Evolutionary conservation across 1,140 invertebrate species (phyloP).

Genomic region (Drosophila nannoptera): DNA sequence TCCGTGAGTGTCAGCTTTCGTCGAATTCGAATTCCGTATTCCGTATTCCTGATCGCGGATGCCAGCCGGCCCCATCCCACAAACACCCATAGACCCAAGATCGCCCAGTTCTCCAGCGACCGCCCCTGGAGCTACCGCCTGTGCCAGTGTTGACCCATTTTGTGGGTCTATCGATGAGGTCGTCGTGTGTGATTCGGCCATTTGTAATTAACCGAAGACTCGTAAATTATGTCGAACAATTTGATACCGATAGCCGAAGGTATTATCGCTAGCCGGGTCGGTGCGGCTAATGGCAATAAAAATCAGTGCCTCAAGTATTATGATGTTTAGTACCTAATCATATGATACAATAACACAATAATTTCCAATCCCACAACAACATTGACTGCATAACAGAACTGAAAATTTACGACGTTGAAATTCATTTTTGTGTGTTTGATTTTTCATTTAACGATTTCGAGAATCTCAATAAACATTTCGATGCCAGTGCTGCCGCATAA

Average conservation of each 20-base stretch:
- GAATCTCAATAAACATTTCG: conserved; percentile 58
- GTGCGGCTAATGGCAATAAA: conserved; percentile 53
- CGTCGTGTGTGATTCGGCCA: not conserved
- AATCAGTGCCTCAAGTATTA: conserved; percentile 50
- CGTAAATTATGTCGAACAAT: conserved; percentile 51
- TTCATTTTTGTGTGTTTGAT: conserved; percentile 18
- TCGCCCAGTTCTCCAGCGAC: not conserved
- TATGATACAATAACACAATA: conserved; percentile 33
- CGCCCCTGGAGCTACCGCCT: not conserved
- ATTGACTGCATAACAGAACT: conserved; percentile 24
- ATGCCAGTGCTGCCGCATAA: conserved; percentile 30
- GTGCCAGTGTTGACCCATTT: conserved; percentile 10
- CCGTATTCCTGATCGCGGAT: not conserved
- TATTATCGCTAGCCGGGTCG: conserved; percentile 43
- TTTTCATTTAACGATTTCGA: conserved; percentile 21
- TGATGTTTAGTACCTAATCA: conserved; percentile 61
- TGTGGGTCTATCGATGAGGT: not conserved
- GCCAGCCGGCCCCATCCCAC: not conserved
- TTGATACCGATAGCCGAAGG: conserved; percentile 39
- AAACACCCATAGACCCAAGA: not conserved
- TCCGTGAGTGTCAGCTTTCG: conserved; percentile 10
- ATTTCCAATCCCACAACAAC: conserved; percentile 18
- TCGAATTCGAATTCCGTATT: conserved; percentile 1
- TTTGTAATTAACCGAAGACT: conserved; percentile 11
- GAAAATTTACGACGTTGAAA: conserved; percentile 50